Base-by-base conservation (phyloP, 1,140 invertebrate species). In the Pseudachorutes palmiensis region DNA sequence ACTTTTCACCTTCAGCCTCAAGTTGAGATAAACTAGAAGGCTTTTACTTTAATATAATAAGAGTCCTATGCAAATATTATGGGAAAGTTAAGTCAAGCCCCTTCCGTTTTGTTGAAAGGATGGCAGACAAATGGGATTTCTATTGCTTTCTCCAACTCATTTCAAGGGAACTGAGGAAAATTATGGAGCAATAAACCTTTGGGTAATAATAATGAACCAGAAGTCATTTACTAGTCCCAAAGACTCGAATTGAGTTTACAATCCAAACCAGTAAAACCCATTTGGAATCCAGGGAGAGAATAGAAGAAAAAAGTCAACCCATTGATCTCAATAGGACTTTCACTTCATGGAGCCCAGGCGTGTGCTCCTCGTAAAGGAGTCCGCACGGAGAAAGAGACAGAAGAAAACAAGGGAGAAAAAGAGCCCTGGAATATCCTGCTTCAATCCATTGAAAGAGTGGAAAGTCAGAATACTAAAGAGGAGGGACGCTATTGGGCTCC, bases 191-290 rank as follows among this genome's bases (percentile, higher is more conserved):
- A 66, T 67, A 67, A 67, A 67, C 29, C 59, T 24, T 5, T 29
- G n/a, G 9, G 45, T 62, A 67, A 67, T 67, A 67, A 67, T 67
- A 67, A 67, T 67, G 65, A 62, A 65, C 49, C 58, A 60, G 36
- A 60, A 60, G 26, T 60, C 58, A 60, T 60, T 60, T 60, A 55
- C 22, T 30, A 28, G n/a, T n/a, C 16, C 58, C n/a, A n/a, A n/a
- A n/a, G 2, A 22, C 30, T 60, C 29, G 5, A 28, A 30, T 60
- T 14, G 2, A 24, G 28, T 29, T 14, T 14, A 32, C 26, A 60
- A 32, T 28, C 14, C 28, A 26, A 32, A 14, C 16, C 14, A 60
- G 9, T 12, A 14, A 60, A 60, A 60, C 16, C 16, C 58, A 32
- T 60, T 60, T 28, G 26, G 58, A 22, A 29, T 30, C 9, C 2